Evolutionary conservation across 2,797 vertebrate species (phyloP), one percentile per base, ranked within the genome.

Genomic region (Varecia variegata): DNA sequence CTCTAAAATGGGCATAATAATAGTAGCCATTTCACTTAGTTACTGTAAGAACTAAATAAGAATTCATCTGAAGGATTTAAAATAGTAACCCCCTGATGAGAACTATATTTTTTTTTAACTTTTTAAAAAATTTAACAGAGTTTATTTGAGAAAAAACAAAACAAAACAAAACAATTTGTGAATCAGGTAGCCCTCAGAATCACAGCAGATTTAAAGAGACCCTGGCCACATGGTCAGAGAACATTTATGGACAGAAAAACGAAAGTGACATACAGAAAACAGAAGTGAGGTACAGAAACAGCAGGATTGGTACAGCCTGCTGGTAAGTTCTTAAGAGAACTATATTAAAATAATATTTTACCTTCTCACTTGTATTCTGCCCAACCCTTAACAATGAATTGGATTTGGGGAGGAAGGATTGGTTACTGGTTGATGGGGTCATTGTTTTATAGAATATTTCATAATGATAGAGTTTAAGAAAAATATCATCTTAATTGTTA

Each of bases 401-500:
- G 73, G n/a, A 84, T 76, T 77, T 74, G 60, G 35, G 43, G 25
- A 84, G 32, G 23, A 76, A 73, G 40, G 54, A 40, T 3, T 76
- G 25, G 40, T 32, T 54, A 50, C 35, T 58, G 10, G 27, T 85
- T 74, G 74, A 67, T 40, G 35, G 35, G n/a, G 15, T n/a, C 74
- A 47, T 60, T 89, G 60, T 90, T 94, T 68, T 81, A 70, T 35
- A 62, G 74, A 67, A 5, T 2, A 4, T 80, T 85, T 92, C 94
- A 62, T 73, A 77, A 84, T 84, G 20, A 45, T 18, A 65, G 47
- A 27, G 8, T 85, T 85, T 85, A 50, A 89, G 71, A 32, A 83
- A 88, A 96, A 82, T 65, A 56, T 25, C 35, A 43, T 47, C 85
- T 81, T 94, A 73, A 62, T 93, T 74, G 45, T 65, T 88, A 27